phyloP scores from a whole-genome alignment of 2,113 vertebrate species.

The Mormoops blainvillei region DNA sequence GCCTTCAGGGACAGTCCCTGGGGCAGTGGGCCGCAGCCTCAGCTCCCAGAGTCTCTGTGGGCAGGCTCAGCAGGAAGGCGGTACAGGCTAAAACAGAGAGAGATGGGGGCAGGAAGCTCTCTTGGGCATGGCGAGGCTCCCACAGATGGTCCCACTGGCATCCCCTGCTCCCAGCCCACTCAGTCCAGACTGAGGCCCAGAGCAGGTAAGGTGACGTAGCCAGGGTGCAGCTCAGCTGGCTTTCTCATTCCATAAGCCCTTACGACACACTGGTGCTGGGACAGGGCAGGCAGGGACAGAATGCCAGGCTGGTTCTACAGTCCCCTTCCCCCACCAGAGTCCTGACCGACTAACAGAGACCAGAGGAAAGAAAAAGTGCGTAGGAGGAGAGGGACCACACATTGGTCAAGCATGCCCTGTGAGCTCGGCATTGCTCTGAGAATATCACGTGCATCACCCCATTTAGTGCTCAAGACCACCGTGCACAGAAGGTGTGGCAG shows the following conservation, averaged over 20 bases:
- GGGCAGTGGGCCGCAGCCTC: background rate
- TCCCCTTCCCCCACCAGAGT: background rate
- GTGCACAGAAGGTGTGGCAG: background rate
- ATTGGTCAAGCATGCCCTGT: background rate
- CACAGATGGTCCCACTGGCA: background rate
- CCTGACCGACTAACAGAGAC: background rate
- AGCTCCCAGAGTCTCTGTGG: background rate
- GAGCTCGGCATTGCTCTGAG: background rate
- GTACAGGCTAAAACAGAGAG: background rate
- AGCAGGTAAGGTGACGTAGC: background rate
- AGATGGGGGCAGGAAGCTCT: background rate
- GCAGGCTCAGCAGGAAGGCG: background rate
- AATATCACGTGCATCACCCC: rapidly evolving
- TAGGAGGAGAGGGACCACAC: background rate
- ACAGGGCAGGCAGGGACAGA: background rate
- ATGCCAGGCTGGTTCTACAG: background rate
- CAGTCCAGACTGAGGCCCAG: background rate
- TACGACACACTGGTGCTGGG: background rate
- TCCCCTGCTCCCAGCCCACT: too few relatives aligned
- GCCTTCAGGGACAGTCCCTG: background rate
- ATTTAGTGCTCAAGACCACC: background rate
- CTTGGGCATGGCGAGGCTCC: background rate
- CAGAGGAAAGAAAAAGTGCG: background rate
- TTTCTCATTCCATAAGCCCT: background rate
- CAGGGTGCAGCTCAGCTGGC: background rate